Conservation (phyloP, 2,888 invertebrate genomes). For the Gymnocheta viridis region DNA sequence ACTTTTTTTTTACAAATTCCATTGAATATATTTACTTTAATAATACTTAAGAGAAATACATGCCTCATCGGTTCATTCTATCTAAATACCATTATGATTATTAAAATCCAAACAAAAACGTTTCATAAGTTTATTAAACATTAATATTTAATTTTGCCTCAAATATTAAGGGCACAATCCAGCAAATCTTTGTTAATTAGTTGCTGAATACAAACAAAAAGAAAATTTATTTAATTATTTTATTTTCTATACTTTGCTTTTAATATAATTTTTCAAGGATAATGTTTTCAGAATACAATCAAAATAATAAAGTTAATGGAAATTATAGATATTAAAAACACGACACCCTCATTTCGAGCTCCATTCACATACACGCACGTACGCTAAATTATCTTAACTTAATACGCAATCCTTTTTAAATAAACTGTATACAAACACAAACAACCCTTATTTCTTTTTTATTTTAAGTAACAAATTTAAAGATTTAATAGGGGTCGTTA, state of each 20-base stretch:
- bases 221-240: constrained; percentile 33
- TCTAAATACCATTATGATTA: background rate
- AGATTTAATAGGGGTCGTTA: background rate
- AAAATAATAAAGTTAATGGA: constrained; percentile 53
- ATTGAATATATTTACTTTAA: background rate
- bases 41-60: background rate
- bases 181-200: constrained; percentile 1
- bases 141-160: background rate
- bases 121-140: background rate
- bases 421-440: background rate
- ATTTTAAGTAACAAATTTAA: background rate
- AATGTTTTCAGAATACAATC: constrained; percentile 21
- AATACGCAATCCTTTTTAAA: background rate
- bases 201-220: background rate
- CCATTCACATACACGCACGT: background rate
- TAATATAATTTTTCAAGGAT: constrained; percentile 23
- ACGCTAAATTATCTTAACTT: background rate
- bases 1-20: too few species aligned
- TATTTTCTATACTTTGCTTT: constrained; percentile 12
- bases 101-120: background rate
- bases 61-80: background rate
- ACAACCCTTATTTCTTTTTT: background rate
- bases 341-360: background rate
- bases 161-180: background rate
- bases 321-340: constrained; percentile 21